phyloP scores from a whole-genome alignment of 2,888 invertebrate species.

The Rotaria macrura region DNA sequence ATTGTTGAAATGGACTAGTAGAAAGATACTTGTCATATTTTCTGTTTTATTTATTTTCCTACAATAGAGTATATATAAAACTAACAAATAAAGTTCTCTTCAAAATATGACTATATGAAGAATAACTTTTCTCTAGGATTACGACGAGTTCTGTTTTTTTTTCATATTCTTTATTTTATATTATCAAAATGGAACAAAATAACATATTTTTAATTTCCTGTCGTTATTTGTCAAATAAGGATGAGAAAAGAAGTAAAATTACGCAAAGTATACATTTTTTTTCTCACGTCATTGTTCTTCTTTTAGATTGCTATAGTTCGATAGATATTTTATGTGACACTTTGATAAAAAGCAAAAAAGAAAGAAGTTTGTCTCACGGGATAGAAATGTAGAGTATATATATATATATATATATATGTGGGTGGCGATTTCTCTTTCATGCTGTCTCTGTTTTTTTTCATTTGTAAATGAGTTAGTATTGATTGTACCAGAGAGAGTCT shows the following conservation, averaged over 20 bases:
- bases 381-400: not conserved
- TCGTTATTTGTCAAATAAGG: not conserved
- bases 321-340: not conserved
- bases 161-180: too few species aligned
- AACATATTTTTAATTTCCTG: not conserved
- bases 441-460: not conserved
- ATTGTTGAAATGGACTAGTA: not conserved
- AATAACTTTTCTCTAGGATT: not conserved
- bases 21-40: not conserved
- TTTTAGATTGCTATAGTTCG: not conserved
- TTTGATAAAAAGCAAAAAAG: not conserved
- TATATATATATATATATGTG: too few species aligned
- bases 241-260: not conserved
- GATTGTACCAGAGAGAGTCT: not conserved
- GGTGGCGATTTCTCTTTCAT: not conserved
- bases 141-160: too few species aligned
- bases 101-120: too few species aligned
- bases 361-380: not conserved
- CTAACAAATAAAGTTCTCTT: not conserved
- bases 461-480: not conserved
- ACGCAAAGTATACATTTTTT: not conserved
- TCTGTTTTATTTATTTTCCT: not conserved
- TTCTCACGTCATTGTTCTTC: not conserved
- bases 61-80: not conserved
- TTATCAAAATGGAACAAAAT: not conserved